Evolutionary conservation across 2,797 vertebrate genomes (phyloP).

Genomic region (Hapalemur alaotrensis): DNA sequence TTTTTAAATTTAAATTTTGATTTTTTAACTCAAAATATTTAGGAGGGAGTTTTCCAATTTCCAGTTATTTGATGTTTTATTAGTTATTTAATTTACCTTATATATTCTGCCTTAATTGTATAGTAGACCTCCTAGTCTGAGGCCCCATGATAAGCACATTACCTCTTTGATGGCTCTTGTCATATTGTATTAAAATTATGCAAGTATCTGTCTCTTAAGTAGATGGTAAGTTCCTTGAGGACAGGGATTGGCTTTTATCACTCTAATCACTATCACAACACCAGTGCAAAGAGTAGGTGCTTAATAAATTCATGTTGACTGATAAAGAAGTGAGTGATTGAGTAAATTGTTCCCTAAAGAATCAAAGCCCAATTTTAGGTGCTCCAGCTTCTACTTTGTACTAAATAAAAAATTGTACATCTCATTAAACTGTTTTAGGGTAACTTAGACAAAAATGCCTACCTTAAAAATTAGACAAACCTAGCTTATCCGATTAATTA

Average conservation of each 20-base stretch:
- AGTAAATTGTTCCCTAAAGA: neutral
- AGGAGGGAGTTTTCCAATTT: neutral
- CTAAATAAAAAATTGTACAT: neutral
- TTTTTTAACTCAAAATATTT: conserved; percentile 4
- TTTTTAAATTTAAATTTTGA: neutral
- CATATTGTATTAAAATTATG: neutral
- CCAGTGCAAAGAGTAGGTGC: neutral
- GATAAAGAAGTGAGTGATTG: neutral
- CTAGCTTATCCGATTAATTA: neutral
- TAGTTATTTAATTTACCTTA: neutral
- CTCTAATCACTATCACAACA: neutral
- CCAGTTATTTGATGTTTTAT: neutral
- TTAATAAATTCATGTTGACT: conserved; percentile 12
- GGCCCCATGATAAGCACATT: neutral
- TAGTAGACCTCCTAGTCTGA: neutral
- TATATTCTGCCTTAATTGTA: neutral
- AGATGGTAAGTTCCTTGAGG: neutral
- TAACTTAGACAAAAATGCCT: neutral
- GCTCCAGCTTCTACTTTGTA: neutral
- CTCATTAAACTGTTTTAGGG: neutral
- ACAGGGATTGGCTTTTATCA: neutral
- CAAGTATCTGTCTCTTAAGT: neutral
- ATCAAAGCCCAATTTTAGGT: neutral
- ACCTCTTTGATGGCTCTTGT: neutral
- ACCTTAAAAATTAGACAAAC: conserved; percentile 20